Conservation (phyloP, 2,113 vertebrate species). For the Xiphorhynchus elegans region DNA sequence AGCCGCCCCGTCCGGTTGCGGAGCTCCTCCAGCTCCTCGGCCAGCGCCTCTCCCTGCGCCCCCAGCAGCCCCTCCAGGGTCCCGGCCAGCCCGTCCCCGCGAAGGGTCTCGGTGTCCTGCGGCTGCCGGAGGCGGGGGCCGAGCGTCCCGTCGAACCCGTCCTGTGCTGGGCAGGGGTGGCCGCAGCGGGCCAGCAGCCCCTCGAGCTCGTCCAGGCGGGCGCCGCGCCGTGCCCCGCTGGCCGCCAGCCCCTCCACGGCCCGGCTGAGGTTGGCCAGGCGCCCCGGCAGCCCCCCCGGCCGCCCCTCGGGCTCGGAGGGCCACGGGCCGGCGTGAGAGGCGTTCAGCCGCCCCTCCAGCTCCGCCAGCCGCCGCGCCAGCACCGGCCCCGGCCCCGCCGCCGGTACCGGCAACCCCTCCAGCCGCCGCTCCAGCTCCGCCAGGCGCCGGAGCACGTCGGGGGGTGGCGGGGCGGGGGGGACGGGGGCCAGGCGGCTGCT, state of each 20-base stretch:
- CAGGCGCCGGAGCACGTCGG: no score
- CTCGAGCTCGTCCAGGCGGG: slow-evolving; percentile 24
- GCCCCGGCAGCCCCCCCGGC: no score
- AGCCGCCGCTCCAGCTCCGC: no score
- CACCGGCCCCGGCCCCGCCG: no score
- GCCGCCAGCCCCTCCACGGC: slow-evolving; percentile 75
- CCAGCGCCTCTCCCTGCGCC: slow-evolving; percentile 65
- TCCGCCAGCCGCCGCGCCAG: no score
- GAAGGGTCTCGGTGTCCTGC: not conserved
- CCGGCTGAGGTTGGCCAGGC: slow-evolving; percentile 70
- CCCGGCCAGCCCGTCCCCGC: not conserved
- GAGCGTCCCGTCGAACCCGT: not conserved
- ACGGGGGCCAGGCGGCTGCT: no score
- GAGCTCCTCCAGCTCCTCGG: slow-evolving; percentile 68
- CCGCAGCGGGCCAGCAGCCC: slow-evolving; percentile 65
- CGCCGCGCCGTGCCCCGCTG: not conserved
- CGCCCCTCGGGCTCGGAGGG: no score
- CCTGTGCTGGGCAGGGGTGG: not conserved
- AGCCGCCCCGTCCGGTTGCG: slow-evolving; percentile 79
- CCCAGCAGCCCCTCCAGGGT: slow-evolving; percentile 46
- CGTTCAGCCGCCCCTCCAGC: no score
- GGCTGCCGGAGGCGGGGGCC: not conserved
- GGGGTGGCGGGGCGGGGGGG: no score
- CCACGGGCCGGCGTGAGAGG: no score
- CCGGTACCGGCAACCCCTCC: no score